Base-by-base conservation (phyloP, 2,888 invertebrate species). In the Drosophila lutescens region DNA sequence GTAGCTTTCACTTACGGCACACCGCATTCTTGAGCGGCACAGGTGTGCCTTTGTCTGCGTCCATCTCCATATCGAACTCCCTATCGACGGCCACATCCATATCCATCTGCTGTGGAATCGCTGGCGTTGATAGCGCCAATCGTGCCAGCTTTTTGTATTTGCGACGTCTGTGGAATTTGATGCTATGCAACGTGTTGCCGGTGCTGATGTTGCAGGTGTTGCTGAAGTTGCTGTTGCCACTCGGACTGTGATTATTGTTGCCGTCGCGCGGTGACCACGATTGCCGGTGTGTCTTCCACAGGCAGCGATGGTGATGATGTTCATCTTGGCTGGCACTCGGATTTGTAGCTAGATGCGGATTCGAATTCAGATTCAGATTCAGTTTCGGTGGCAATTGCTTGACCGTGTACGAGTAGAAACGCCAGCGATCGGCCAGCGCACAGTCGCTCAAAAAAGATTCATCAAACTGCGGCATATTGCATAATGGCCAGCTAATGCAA, bases 381-480 rank as follows among this genome's bases (percentile, higher is more conserved):
- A 44, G 44, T 23, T 44, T 23, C 43, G 59, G 41, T 6, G 53
- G 61, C 60, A 60, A 58, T 58, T 86, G 86, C 56, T 80, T 77
- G 32, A 85, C 73, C 53, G 89, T 88, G 77, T 91, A 90, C 46
- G 91, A 91, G 60, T 89, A 89, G 67, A 88, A 77, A 74, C 82
- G 89, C 76, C 86, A 88, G 56, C 88, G 89, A 67, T 91, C 91
- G 30, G 88, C 89, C 46, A 88, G 79, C 61, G 86, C 91, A 65
- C 90, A 91, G 74, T 90, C 91, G 69, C 81, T 86, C 65, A 91
- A 79, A 81, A 91, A 91, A 79, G 91, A 83, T 79, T 91, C 91
- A 86, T 91, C 91, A 79, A 91, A 91, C 70, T 91, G 82, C 79
- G 91, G 91, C 82, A 82, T 59, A 23, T 82, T 62, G 59, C 89